phyloP scores from a whole-genome alignment of 2,113 vertebrate genomes.

The Catharus fuscescens region DNA sequence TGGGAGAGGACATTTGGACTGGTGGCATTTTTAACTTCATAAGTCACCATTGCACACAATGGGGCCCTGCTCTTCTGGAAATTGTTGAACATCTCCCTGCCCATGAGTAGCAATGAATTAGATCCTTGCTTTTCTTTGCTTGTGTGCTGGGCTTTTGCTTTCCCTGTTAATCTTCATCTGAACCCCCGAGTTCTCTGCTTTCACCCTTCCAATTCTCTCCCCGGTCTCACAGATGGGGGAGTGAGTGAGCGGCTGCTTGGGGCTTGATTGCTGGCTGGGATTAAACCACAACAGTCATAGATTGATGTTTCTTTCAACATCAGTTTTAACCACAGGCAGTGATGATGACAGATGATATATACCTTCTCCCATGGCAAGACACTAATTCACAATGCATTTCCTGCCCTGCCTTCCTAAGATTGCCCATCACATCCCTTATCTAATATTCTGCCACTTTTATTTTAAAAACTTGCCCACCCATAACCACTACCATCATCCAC shows the following conservation, averaged over 20 bases:
- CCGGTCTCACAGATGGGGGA: not conserved
- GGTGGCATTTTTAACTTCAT: not conserved
- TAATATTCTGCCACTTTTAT: not conserved
- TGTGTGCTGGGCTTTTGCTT: not conserved
- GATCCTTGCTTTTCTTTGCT: not conserved
- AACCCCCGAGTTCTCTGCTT: not conserved
- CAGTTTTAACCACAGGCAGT: not conserved
- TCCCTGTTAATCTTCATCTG: not conserved
- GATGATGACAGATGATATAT: not conserved
- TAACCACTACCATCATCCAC: not conserved
- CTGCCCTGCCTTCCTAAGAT: not conserved
- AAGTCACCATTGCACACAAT: accelerated
- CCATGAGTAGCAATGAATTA: not conserved
- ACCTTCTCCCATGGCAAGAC: not conserved
- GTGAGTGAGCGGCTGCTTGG: accelerated
- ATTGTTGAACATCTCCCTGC: not conserved
- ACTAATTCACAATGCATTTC: not conserved
- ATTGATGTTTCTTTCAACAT: not conserved
- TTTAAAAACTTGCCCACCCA: not conserved
- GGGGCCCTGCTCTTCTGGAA: not conserved
- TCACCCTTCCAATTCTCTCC: not conserved
- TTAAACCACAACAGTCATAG: not conserved
- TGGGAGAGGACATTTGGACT: not conserved
- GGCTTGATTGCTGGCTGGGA: not conserved
- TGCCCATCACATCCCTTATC: not conserved